These are phyloP conservation scores for Podarcis cretensis DNA, from an alignment of 2,113 vertebrate genomes.

Conservation along the genomic window DNA sequence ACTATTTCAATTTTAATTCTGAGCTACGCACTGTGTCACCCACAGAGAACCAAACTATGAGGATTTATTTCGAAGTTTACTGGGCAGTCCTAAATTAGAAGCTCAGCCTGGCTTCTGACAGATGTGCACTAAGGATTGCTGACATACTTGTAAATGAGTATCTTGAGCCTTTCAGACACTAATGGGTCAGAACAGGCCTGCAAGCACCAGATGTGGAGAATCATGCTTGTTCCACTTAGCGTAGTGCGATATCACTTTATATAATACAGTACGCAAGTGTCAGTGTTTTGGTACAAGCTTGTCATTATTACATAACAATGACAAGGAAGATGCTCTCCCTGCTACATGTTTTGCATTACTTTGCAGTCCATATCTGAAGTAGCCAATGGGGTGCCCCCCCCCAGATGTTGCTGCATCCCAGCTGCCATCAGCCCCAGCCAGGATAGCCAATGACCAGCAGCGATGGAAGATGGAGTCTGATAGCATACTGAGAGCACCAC, in stretches of 20 bases:
- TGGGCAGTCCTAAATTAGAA: not conserved
- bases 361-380: not conserved
- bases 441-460: too few species aligned
- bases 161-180: constrained; percentile 9
- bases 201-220: not conserved
- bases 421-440: too few species aligned
- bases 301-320: not conserved
- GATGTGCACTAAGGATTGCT: not conserved
- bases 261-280: not conserved
- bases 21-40: not conserved
- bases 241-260: not conserved
- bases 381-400: too few species aligned
- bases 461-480: too few species aligned
- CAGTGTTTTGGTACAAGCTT: not conserved
- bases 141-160: not conserved
- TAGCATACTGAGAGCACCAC: too few species aligned
- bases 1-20: not conserved
- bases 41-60: not conserved
- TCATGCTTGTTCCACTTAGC: not conserved
- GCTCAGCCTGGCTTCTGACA: not conserved
- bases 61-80: not conserved
- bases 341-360: not conserved
- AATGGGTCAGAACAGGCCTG: not conserved
- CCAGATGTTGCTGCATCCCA: too few species aligned
- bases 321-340: not conserved